Base-by-base conservation (phyloP, 2,888 invertebrate species). In the Clivina fossor region DNA sequence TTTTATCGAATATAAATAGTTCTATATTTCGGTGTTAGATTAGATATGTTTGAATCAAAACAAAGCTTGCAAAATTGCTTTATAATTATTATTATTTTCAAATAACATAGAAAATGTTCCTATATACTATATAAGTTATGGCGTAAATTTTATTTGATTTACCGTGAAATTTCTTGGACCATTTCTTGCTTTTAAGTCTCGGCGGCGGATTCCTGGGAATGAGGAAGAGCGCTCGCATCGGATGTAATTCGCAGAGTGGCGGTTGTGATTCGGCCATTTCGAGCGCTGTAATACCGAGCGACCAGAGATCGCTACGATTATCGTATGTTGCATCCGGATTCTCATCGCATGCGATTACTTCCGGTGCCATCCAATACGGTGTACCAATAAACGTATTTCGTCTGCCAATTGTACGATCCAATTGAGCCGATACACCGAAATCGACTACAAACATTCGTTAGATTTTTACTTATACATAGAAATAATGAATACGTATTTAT, bases 261-360 rank as follows among this genome's bases (percentile, higher is more conserved):
- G 98, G 98, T 77, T 97, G 96, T 68, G 95, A 95, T 79, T 99
- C 99, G 56, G 99, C 98, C 99, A 99, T 99, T 82, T 99, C 99
- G 61, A 99, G 82, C 47, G 98, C 95, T 56, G 98, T 99, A 70
- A 99, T 99, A 68, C 98, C 93, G 63, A 91, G 79, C 41, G 90
- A 91, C 91, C 91, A 92, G 59, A 93, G 80, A 76, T 93, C 93
- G 66, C 90, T 91, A 68, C 93, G 86, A 79, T 97, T 97, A 78
- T 99, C 99, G 71, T 99, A 99, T 15, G 99, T 99, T 57, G 99
- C 98, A 73, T 99, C 98, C 41, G 97, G 95, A 78, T 99, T 99
- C 77, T 99, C 98, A 77, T 99, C 99, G 76, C 99, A 99, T 54
- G 98, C 99, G 70, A 99, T 99, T 41, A 98, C 98, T 80, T 98